Evolutionary conservation across 2,888 invertebrate genomes (phyloP).

Genomic region (Drosophila setosimentum): DNA sequence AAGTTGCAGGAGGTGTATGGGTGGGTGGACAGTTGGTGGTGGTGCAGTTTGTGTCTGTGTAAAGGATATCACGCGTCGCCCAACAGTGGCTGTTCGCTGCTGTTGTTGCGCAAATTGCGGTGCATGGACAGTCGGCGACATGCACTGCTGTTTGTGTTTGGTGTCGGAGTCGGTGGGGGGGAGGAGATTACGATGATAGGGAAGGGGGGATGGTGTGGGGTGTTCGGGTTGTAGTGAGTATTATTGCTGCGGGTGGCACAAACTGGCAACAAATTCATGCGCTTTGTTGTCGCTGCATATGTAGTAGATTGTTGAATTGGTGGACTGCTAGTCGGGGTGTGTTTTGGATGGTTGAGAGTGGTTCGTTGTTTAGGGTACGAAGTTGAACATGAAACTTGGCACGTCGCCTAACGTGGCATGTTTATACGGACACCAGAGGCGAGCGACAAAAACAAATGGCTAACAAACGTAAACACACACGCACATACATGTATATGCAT

Average conservation of each 20-base stretch:
- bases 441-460: conserved; percentile 71
- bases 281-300: conserved; percentile 64
- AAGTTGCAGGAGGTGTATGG: conserved; percentile 29
- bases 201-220: background rate
- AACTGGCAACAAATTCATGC: conserved; percentile 68
- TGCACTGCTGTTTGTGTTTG: conserved; percentile 31
- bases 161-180: conserved; percentile 13
- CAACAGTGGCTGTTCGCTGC: conserved; percentile 52
- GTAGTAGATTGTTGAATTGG: conserved; percentile 48
- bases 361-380: conserved; percentile 52
- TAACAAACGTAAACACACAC: conserved; percentile 40
- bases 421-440: conserved; percentile 63
- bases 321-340: conserved; percentile 30
- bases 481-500: background rate
- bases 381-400: conserved; percentile 75
- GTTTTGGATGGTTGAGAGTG: conserved; percentile 8
- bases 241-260: conserved; percentile 56
- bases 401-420: conserved; percentile 78
- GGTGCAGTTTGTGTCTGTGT: conserved; percentile 49
- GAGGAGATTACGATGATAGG: conserved; percentile 1
- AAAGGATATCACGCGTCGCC: conserved; percentile 72
- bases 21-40: background rate
- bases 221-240: conserved; percentile 14
- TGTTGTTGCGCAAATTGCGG: conserved; percentile 73
- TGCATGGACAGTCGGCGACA: conserved; percentile 69